phyloP scores from a whole-genome alignment of 2,113 vertebrate species.

The Etheostoma spectabile region DNA sequence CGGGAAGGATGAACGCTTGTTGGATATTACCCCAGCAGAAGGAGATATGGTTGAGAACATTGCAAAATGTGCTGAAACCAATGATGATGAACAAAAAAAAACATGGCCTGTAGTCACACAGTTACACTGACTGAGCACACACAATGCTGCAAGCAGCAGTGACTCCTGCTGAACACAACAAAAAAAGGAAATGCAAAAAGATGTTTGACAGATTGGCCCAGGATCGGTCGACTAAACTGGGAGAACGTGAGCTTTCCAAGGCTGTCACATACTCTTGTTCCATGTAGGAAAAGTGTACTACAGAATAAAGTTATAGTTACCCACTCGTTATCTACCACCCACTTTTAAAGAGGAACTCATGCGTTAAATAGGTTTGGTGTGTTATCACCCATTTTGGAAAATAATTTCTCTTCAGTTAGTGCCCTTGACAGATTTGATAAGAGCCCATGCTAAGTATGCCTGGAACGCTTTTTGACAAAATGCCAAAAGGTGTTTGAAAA shows the following conservation, averaged over 20 bases:
- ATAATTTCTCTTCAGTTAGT: background rate
- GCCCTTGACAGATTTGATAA: conserved; percentile 19
- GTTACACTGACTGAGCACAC: conserved; percentile 15
- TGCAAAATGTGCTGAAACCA: conserved; percentile 30
- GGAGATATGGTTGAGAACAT: conserved; percentile 11
- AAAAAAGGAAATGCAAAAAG: conserved; percentile 20
- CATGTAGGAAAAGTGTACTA: background rate
- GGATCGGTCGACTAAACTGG: conserved; percentile 20
- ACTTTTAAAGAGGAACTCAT: conserved; percentile 8
- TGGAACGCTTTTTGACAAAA: conserved; percentile 5
- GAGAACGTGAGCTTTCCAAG: conserved; percentile 25
- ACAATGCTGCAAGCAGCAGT: background rate
- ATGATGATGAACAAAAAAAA: conserved; percentile 44
- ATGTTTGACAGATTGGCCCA: conserved; percentile 11
- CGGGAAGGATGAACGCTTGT: background rate
- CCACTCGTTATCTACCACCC: conserved; percentile 5
- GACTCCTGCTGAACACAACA: conserved; percentile 8
- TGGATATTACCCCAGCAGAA: conserved; percentile 1
- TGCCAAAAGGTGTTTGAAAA: conserved; percentile 25
- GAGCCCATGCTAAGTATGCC: conserved; percentile 3
- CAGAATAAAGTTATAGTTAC: conserved; percentile 18
- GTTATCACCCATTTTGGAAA: conserved; percentile 18
- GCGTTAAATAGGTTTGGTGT: conserved; percentile 10
- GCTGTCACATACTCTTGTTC: background rate
- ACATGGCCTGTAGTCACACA: conserved; percentile 22